Evolutionary conservation across 2,113 vertebrate genomes (phyloP).

Genomic region (Albula goreensis): DNA sequence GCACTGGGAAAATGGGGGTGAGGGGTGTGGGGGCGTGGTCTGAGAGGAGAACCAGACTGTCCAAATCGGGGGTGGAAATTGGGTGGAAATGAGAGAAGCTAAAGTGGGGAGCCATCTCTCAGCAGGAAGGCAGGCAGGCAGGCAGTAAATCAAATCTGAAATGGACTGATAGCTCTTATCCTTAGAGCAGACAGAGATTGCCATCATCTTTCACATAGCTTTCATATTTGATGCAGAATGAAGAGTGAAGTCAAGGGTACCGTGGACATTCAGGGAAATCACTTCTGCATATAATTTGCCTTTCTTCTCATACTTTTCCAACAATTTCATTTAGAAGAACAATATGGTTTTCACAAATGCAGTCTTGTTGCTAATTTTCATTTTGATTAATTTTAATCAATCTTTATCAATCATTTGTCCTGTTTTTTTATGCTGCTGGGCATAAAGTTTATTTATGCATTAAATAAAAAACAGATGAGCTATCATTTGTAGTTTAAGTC

Average conservation of each 20-base stretch:
- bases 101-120: conserved; percentile 37
- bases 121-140: conserved; percentile 45
- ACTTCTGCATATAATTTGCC: neutral
- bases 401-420: no score
- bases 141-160: conserved; percentile 49
- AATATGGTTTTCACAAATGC: neutral
- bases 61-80: conserved; percentile 34
- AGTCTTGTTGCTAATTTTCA: neutral
- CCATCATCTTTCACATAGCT: conserved; percentile 42
- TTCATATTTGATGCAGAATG: neutral
- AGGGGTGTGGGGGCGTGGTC: conserved; percentile 7
- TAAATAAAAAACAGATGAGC: neutral
- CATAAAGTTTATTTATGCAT: no score
- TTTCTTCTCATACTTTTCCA: neutral
- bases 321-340: neutral
- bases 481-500: conserved; percentile 36
- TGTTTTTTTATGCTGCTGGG: no score
- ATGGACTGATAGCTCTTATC: conserved; percentile 46
- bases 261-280: neutral
- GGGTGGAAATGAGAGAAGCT: conserved; percentile 45
- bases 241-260: conserved; percentile 1
- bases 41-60: conserved; percentile 26
- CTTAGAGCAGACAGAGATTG: conserved; percentile 45
- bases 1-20: conserved; percentile 20
- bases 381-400: neutral